These are phyloP conservation scores for Halcyon senegalensis DNA, from an alignment of 2,113 vertebrate genomes.

Conservation along the genomic window DNA sequence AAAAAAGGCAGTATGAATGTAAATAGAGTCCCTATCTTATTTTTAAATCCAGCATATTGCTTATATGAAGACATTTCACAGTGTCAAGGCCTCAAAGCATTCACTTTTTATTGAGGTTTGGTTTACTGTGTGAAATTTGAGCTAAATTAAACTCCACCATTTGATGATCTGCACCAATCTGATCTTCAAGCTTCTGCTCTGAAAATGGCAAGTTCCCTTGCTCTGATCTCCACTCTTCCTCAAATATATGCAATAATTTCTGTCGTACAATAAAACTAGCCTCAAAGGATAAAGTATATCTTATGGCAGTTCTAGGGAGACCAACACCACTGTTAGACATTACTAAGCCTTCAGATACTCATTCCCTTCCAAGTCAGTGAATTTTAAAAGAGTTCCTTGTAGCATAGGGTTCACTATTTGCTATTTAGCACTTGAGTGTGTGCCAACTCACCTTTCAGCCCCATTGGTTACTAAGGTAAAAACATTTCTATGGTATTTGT, in stretches of 20 bases:
- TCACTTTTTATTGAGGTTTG: neutral
- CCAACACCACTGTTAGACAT: neutral
- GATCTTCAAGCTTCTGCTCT: neutral
- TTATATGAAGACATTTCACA: neutral
- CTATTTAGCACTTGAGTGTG: slow-evolving; percentile 3
- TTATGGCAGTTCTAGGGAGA: neutral
- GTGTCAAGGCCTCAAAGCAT: neutral
- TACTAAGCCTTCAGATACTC: slow-evolving; percentile 10
- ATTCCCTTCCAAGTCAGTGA: slow-evolving; percentile 17
- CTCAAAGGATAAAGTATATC: slow-evolving; percentile 20
- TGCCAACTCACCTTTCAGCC: slow-evolving; percentile 13
- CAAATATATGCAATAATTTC: neutral
- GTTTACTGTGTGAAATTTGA: neutral
- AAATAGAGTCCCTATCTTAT: neutral
- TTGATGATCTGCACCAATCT: neutral
- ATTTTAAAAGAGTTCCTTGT: neutral
- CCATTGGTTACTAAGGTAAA: neutral
- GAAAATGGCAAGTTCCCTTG: neutral
- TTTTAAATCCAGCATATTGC: neutral
- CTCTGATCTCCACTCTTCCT: neutral
- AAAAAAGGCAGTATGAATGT: neutral
- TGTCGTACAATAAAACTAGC: neutral
- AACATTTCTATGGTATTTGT: neutral
- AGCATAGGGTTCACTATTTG: neutral
- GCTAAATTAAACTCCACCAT: neutral